Evolutionary conservation across 92 coral and sea anemone species (phyloP).

Genomic region (Porites cylindrica): DNA sequence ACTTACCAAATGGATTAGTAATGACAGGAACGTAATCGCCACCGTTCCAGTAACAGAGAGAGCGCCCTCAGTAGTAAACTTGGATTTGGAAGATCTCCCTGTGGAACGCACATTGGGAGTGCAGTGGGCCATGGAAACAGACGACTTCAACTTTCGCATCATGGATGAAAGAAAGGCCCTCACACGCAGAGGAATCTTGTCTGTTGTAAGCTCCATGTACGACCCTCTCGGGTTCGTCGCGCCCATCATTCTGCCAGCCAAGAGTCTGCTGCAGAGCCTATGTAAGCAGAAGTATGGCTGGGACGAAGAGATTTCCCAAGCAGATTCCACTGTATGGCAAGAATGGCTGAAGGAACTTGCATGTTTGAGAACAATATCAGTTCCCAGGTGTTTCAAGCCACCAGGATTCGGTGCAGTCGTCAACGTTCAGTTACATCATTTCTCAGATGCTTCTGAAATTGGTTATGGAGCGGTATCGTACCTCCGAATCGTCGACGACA

Average conservation of each 20-base stretch:
- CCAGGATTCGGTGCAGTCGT: background rate
- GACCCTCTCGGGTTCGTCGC: conserved; percentile 55
- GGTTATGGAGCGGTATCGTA: conserved; percentile 54
- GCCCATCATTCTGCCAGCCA: conserved; percentile 28
- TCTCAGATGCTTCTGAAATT: conserved; percentile 44
- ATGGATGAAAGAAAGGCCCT: conserved; percentile 5
- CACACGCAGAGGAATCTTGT: conserved; percentile 54
- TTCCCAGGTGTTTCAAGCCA: conserved; percentile 32
- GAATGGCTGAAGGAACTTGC: conserved; percentile 30
- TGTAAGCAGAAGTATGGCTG: conserved; percentile 37
- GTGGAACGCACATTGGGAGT: conserved; percentile 41
- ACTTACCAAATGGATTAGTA: conserved; percentile 47
- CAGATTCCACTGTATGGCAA: conserved; percentile 5
- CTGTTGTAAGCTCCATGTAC: conserved; percentile 35
- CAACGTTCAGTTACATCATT: conserved; percentile 33
- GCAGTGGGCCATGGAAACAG: conserved; percentile 44
- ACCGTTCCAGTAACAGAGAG: conserved; percentile 39
- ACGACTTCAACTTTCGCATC: conserved; percentile 31
- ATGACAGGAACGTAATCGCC: conserved; percentile 30
- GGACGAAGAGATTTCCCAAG: conserved; percentile 36
- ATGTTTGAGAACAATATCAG: conserved; percentile 10
- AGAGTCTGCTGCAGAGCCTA: conserved; percentile 16
- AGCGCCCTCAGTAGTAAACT: conserved; percentile 25
- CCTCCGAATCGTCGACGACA: conserved; percentile 26
- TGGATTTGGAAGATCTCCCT: conserved; percentile 44